Conservation (phyloP, 2,113 vertebrate species). For the Lepus europaeus region DNA sequence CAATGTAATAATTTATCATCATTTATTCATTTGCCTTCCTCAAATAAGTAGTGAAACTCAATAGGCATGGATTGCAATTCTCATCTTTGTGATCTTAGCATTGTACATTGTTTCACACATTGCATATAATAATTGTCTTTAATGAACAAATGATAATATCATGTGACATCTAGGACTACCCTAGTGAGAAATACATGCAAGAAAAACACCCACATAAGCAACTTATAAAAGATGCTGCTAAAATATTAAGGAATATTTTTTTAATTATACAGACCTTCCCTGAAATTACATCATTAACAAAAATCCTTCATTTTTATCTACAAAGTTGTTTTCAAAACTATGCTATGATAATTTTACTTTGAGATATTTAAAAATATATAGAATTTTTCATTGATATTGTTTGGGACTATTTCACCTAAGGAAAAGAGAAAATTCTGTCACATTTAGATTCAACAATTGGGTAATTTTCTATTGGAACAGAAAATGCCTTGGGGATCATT, state of each 20-base stretch:
- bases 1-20: background rate
- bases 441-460: background rate
- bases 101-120: background rate
- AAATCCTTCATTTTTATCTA: background rate
- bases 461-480: background rate
- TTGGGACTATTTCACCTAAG: background rate
- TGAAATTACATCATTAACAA: background rate
- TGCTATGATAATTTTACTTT: background rate
- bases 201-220: background rate
- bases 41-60: background rate
- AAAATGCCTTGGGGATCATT: background rate
- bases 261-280: background rate
- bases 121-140: background rate
- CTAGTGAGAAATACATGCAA: background rate
- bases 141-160: background rate
- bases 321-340: background rate
- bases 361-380: background rate
- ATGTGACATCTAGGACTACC: background rate
- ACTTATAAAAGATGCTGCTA: background rate
- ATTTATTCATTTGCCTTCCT: background rate
- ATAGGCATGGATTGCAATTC: background rate
- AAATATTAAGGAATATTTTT: background rate
- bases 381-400: background rate
- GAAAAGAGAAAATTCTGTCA: background rate
- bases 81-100: background rate